Evolutionary conservation across 2,113 vertebrate species (phyloP).

Genomic region (Panurus biarmicus): DNA sequence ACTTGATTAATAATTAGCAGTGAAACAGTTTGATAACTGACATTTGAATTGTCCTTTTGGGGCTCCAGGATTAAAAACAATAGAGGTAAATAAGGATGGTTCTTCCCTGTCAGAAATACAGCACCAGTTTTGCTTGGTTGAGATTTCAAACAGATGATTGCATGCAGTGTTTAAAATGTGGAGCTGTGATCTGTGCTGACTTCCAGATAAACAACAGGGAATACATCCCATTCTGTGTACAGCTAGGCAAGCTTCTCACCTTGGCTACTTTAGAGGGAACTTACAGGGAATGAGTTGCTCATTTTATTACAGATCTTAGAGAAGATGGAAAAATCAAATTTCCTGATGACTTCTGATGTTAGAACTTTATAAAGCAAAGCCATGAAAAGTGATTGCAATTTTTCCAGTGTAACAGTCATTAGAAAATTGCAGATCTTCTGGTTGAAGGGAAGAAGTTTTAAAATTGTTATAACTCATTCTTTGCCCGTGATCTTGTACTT

Average conservation of each 20-base stretch:
- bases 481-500: neutral
- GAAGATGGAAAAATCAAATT: neutral
- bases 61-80: neutral
- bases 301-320: neutral
- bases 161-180: neutral
- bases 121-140: neutral
- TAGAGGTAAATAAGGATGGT: neutral
- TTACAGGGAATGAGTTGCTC: neutral
- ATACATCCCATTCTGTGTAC: neutral
- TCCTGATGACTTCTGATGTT: neutral
- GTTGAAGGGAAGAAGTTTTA: neutral
- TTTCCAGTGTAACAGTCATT: neutral
- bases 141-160: neutral
- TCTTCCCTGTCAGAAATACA: neutral
- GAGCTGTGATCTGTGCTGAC: neutral
- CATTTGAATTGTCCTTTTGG: neutral
- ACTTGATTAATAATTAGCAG: neutral
- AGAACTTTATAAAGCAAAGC: neutral
- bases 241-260: neutral
- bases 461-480: neutral
- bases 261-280: neutral
- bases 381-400: neutral
- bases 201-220: neutral
- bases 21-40: neutral
- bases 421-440: neutral